These are phyloP conservation scores for Magallana ariakensis DNA, from an alignment of 1,140 invertebrate genomes.

Conservation along the genomic window DNA sequence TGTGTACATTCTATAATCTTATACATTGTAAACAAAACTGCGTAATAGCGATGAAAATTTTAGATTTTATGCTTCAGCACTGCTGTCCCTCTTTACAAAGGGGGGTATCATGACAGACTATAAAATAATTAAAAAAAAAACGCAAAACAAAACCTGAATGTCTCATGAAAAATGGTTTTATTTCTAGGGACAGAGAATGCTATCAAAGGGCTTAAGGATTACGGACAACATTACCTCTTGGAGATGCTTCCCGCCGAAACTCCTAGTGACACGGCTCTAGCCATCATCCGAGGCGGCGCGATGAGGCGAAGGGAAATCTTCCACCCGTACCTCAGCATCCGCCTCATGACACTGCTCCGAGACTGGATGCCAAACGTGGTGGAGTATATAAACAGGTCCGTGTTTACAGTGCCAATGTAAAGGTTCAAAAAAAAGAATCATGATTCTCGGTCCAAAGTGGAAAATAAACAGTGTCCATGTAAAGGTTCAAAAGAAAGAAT, in stretches of 20 bases:
- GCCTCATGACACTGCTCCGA: slow-evolving; percentile 61
- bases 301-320: slow-evolving; percentile 66
- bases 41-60: too few relatives aligned
- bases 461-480: too few relatives aligned
- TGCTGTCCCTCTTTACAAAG: too few relatives aligned
- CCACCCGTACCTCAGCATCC: slow-evolving; percentile 65
- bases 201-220: slow-evolving; percentile 61
- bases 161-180: neutral
- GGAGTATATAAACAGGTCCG: slow-evolving; percentile 60
- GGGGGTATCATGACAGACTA: too few relatives aligned
- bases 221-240: slow-evolving; percentile 60
- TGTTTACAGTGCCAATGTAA: slow-evolving; percentile 50
- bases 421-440: neutral
- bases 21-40: too few relatives aligned
- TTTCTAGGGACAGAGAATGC: slow-evolving; percentile 73
- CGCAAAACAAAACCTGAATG: too few relatives aligned
- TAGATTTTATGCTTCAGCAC: too few relatives aligned
- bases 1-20: too few relatives aligned
- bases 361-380: slow-evolving; percentile 67
- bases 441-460: too few relatives aligned
- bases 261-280: slow-evolving; percentile 69
- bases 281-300: slow-evolving; percentile 69
- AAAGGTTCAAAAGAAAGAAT: too few relatives aligned
- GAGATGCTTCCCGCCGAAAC: slow-evolving; percentile 58
- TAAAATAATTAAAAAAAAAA: too few relatives aligned